Conservation (phyloP, 2,797 vertebrate genomes). For the Hydrophis major region DNA sequence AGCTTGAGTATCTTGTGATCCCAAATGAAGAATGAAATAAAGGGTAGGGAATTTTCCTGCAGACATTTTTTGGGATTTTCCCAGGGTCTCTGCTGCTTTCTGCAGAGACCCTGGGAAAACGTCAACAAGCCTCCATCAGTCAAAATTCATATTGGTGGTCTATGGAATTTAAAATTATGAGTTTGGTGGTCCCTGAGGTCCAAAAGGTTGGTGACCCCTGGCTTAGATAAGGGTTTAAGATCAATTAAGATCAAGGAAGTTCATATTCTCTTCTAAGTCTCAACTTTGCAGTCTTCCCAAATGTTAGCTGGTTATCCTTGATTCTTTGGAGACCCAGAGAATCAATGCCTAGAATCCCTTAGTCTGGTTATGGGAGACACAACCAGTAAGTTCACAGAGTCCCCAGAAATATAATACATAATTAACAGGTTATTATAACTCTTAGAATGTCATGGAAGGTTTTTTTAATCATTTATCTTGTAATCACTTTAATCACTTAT, state of each 20-base stretch:
- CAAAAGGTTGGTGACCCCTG: no score
- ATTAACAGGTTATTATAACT: background rate
- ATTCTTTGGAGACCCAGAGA: background rate
- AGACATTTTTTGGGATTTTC: no score
- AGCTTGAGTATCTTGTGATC: no score
- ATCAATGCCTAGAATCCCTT: background rate
- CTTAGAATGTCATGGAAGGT: background rate
- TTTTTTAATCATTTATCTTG: background rate
- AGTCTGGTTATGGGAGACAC: background rate
- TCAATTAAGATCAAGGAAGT: background rate
- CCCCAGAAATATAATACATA: background rate
- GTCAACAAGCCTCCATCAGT: no score
- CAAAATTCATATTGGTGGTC: no score
- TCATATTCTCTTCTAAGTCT: background rate
- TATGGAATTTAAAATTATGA: no score
- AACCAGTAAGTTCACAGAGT: background rate
- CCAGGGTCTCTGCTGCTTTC: no score
- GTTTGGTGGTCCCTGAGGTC: no score
- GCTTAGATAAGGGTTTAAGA: background rate
- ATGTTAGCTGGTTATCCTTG: background rate
- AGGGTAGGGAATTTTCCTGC: no score
- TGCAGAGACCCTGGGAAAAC: no score
- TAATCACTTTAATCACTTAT: no score
- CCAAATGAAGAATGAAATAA: no score
- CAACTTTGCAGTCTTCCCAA: background rate